A percentile compares a stretch with the other conserved stretches of the same genome.
These are phyloP conservation scores for Penaeus japonicus DNA, from an alignment of 1,140 invertebrate species.

Conservation along the genomic window DNA sequence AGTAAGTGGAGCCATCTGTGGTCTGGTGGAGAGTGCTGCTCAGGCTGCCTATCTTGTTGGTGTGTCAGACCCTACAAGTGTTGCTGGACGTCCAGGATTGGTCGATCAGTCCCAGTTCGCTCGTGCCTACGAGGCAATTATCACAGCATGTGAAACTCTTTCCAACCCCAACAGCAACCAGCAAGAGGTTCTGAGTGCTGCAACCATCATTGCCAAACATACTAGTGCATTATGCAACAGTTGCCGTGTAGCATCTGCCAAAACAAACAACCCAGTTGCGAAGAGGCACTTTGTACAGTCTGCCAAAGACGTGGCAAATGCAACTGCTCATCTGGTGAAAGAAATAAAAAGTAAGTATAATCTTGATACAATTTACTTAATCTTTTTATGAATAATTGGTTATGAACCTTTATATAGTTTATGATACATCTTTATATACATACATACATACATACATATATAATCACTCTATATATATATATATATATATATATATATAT, in stretches of 20 bases:
- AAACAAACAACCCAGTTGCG: constrained; percentile 90
- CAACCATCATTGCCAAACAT: constrained; percentile 95
- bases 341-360: constrained; percentile 80
- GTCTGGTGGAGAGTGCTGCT: constrained; percentile 90
- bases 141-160: constrained; percentile 83
- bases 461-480: too few relatives aligned
- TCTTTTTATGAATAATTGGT: constrained; percentile 46
- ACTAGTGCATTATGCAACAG: constrained; percentile 95
- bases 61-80: constrained; percentile 87
- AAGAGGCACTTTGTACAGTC: constrained; percentile 97
- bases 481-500: too few relatives aligned
- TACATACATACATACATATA: too few relatives aligned
- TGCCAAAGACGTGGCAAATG: constrained; percentile 96
- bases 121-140: constrained; percentile 87
- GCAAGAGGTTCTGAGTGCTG: constrained; percentile 86
- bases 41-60: constrained; percentile 94
- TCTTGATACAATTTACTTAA: not conserved
- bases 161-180: constrained; percentile 80
- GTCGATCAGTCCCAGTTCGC: constrained; percentile 92
- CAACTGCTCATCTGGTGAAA: constrained; percentile 92
- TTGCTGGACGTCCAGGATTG: constrained; percentile 88
- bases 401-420: not conserved
- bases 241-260: constrained; percentile 89
- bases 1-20: constrained; percentile 87
- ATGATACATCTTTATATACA: not conserved